Base-by-base conservation (phyloP, 2,113 vertebrate genomes). In the Myotis davidii region DNA sequence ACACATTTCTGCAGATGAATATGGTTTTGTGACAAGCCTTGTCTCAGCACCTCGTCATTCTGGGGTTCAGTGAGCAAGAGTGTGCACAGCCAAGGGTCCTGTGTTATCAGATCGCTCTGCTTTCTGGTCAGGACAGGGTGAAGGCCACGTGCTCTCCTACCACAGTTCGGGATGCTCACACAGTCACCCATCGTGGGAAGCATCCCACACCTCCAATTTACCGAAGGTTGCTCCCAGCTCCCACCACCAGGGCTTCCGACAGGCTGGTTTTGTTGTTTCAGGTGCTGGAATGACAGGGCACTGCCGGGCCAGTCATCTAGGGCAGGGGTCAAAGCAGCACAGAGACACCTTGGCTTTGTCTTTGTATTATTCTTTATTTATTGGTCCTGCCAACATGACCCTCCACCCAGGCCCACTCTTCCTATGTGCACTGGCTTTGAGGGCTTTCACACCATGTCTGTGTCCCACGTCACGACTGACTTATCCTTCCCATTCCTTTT, bases 361-460 rank as follows among this genome's bases (percentile, higher is more conserved):
- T 95, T 97, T 96, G 90, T 94, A 95, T 96, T 95, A 92, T 54
- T 95, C 97, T 99, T 99, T 98, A 97, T 99, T 99, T 99, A 99
- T 99, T 99, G 98, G 98, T 98, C 99, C 99, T 98, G 97, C 98
- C 99, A 99, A 98, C 89, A 98, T 98, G 98, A 99, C 98, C 98
- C 99, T 99, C 99, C 99, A 99, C 97, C 98, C 99, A 99, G 99
- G 98, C 97, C 98, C 94, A 97, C 95, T 73, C 96, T 98, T 98
- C 98, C 98, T 97, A 97, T 97, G 97, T 91, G 97, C 97, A 98
- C 97, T 98, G 96, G 92, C 98, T 97, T 95, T 95, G 97, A 25
- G 97, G 98, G 98, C 98, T 95, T 97, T 98, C 97, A 97, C 97
- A 96, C 98, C 98, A 98, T 94, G 95, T 78, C 96, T 94, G 74